Percentiles rank a stretch among this genome's conserved stretches.
Evolutionary conservation across 2,113 vertebrate species (phyloP).

Genomic region (Petrocephalus microphthalmus): DNA sequence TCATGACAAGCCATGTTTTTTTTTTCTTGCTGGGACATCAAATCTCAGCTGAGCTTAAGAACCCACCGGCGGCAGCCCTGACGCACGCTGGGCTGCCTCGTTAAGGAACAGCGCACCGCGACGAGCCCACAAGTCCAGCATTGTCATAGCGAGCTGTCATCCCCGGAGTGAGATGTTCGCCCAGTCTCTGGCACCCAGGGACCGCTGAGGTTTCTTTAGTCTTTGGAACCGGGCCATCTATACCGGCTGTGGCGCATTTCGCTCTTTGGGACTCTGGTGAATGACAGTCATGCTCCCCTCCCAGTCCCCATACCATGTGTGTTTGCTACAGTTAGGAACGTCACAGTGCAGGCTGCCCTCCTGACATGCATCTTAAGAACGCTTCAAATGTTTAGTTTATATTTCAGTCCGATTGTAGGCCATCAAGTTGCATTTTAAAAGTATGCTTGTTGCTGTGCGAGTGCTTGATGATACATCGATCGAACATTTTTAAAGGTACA

Average conservation of each 20-base stretch:
- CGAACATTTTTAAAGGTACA: background rate
- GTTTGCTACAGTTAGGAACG: background rate
- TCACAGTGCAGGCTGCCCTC: background rate
- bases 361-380: background rate
- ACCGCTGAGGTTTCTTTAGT: slow-evolving; percentile 19
- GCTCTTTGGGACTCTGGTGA: background rate
- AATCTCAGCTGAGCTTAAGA: background rate
- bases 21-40: background rate
- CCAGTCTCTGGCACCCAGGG: slow-evolving; percentile 8
- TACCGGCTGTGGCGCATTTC: background rate
- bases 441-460: background rate
- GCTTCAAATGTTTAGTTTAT: background rate
- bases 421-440: background rate
- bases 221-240: background rate
- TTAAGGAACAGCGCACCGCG: slow-evolving; percentile 15
- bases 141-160: slow-evolving; percentile 19
- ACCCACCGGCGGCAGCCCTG: background rate
- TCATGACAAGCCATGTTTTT: background rate
- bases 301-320: background rate
- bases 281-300: background rate
- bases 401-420: background rate
- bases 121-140: background rate
- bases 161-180: slow-evolving; percentile 19
- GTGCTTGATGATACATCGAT: background rate
- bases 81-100: slow-evolving; percentile 39